A percentile compares a stretch with the other conserved stretches of the same genome.
Evolutionary conservation across 1,140 invertebrate genomes (phyloP).

Genomic region (Leptinotarsa texana): DNA sequence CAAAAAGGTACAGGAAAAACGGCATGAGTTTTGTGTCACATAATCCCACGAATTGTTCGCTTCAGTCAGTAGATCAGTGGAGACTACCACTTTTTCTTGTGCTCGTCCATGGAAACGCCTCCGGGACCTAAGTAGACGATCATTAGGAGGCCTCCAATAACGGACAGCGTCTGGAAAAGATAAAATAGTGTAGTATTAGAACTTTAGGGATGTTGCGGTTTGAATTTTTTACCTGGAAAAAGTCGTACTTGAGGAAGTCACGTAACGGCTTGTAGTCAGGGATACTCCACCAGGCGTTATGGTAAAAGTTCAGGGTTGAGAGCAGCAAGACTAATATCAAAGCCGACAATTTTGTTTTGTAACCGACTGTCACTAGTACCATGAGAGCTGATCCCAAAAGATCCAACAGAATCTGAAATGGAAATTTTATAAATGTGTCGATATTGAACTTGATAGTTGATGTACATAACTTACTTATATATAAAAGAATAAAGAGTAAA

Average conservation of each 20-base stretch:
- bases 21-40: constrained; percentile 9
- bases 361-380: constrained; percentile 95
- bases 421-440: neutral
- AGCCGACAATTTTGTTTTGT: constrained; percentile 98
- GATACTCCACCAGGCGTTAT: constrained; percentile 98
- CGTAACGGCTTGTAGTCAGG: constrained; percentile 92
- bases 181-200: constrained; percentile 16
- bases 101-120: constrained; percentile 98
- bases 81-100: constrained; percentile 96
- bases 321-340: constrained; percentile 91
- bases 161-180: constrained; percentile 88
- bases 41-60: constrained; percentile 23
- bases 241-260: constrained; percentile 99
- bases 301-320: constrained; percentile 90
- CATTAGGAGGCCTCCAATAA: constrained; percentile 98
- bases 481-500: no score
- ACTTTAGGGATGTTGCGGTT: neutral
- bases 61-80: constrained; percentile 8
- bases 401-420: constrained; percentile 79
- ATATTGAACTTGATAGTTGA: no score
- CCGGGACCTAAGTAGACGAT: constrained; percentile 98
- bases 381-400: constrained; percentile 93
- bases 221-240: constrained; percentile 84
- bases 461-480: no score
- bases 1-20: constrained; percentile 7